phyloP scores from a whole-genome alignment of 2,797 vertebrate genomes.

The Clarias platycephalus region DNA sequence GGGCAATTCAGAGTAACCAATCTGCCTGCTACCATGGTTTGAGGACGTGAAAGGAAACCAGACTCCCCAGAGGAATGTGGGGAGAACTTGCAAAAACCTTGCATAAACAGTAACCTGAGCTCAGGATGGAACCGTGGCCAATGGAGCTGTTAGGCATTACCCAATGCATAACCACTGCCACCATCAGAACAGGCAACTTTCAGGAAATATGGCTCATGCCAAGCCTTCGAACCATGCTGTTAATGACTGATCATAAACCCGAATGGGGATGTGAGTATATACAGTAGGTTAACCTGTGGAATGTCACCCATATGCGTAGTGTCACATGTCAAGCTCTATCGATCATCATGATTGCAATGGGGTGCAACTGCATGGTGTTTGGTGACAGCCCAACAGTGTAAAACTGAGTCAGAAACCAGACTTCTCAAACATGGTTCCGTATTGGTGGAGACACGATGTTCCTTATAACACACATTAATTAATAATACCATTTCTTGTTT shows the following conservation, averaged over 20 bases:
- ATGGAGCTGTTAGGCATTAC: not conserved
- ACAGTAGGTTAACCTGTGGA: not conserved
- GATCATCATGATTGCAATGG: not conserved
- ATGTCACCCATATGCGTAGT: not conserved
- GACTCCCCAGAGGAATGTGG: constrained; percentile 8
- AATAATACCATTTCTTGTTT: not conserved
- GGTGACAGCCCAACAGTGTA: not conserved
- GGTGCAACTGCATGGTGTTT: not conserved
- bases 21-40: constrained; percentile 3
- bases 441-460: not conserved
- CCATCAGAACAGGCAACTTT: constrained; percentile 6
- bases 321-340: not conserved
- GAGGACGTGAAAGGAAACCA: constrained; percentile 16
- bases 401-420: not conserved
- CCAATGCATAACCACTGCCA: not conserved
- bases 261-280: not conserved
- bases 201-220: not conserved
- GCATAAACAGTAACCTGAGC: constrained; percentile 23
- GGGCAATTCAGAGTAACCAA: not conserved
- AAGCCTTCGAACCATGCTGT: not conserved
- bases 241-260: not conserved
- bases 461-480: not conserved
- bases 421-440: not conserved
- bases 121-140: not conserved
- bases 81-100: constrained; percentile 20